A percentile compares a stretch with the other conserved stretches of the same genome.
phyloP scores from a whole-genome alignment of 2,113 vertebrate genomes.

The Panurus biarmicus region DNA sequence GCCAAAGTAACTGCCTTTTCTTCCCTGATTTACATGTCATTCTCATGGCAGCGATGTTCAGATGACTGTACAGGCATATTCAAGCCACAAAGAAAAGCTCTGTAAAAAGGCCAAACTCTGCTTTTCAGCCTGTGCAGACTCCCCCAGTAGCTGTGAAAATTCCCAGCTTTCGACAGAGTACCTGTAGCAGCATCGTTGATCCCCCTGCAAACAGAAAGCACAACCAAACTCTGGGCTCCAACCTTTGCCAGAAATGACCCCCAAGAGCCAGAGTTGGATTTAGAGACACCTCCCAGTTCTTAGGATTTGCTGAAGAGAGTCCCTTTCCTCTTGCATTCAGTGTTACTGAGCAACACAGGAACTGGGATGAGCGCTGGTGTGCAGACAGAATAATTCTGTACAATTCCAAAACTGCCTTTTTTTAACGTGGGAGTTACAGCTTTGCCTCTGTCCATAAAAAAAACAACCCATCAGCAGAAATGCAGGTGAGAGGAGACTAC shows the following conservation, averaged over 20 bases:
- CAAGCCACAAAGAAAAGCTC: conserved; percentile 41
- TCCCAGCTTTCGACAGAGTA: background rate
- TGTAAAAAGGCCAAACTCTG: conserved; percentile 2
- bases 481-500: background rate
- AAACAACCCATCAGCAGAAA: background rate
- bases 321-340: background rate
- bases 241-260: conserved; percentile 16
- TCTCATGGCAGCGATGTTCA: background rate
- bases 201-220: background rate
- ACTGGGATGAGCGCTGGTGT: background rate
- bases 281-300: conserved; percentile 2
- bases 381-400: background rate
- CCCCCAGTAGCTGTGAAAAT: background rate
- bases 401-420: background rate
- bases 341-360: background rate
- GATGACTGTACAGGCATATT: conserved; percentile 18
- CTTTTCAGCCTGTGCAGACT: background rate
- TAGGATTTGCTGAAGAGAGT: background rate
- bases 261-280: background rate
- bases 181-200: background rate
- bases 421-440: background rate
- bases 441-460: background rate
- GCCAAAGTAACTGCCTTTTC: background rate
- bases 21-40: conserved; percentile 21
- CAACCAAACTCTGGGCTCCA: conserved; percentile 10